A percentile compares a stretch with the other conserved stretches of the same genome.
Conservation (phyloP, 2,113 vertebrate genomes). For the Numida meleagris region DNA sequence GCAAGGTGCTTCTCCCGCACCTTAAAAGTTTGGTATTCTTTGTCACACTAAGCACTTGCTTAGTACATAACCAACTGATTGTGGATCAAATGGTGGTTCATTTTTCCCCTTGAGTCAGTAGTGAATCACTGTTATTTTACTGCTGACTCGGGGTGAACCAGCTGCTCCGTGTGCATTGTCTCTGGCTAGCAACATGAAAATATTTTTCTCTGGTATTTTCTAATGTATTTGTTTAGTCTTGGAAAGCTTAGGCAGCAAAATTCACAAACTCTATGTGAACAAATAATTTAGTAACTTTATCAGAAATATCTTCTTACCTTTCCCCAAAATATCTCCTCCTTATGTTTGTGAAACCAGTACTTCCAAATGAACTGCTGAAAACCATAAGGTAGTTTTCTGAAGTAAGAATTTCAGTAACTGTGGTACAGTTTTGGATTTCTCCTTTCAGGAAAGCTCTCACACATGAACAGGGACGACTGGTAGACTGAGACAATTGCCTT, state of each 20-base stretch:
- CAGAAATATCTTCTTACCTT: too few relatives aligned
- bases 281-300: too few relatives aligned
- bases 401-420: too few relatives aligned
- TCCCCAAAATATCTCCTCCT: too few relatives aligned
- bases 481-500: too few relatives aligned
- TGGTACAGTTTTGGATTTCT: too few relatives aligned
- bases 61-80: neutral
- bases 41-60: neutral
- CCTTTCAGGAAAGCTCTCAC: too few relatives aligned
- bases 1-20: neutral
- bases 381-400: too few relatives aligned
- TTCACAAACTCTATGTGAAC: neutral
- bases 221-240: neutral
- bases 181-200: neutral
- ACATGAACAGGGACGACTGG: too few relatives aligned
- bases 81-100: neutral
- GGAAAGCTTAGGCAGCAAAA: neutral
- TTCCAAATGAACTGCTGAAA: too few relatives aligned
- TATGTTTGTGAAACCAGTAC: too few relatives aligned
- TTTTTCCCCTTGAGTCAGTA: neutral
- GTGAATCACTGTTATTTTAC: neutral
- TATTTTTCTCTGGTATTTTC: neutral
- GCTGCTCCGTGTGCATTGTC: rapidly evolving
- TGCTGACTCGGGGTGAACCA: neutral
- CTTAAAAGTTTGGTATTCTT: neutral